Conservation (phyloP, 2,888 invertebrate species). For the Eumerus sabulonum region DNA sequence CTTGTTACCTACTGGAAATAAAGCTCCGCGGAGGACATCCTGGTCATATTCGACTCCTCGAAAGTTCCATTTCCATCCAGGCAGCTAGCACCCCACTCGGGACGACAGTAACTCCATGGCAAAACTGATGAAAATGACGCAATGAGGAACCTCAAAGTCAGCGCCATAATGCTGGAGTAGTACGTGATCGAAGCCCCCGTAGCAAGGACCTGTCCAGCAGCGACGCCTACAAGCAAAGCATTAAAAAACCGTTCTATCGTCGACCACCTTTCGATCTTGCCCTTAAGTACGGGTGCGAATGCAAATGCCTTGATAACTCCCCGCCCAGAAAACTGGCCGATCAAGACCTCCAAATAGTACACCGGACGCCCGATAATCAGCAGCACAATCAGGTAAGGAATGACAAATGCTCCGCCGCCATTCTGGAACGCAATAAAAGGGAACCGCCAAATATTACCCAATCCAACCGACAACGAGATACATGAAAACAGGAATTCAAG, state of each 20-base stretch:
- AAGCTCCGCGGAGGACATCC: slow-evolving; percentile 77
- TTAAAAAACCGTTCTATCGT: background rate
- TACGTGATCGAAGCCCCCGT: slow-evolving; percentile 82
- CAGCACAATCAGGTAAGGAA: slow-evolving; percentile 86
- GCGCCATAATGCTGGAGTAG: slow-evolving; percentile 84
- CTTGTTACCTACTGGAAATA: slow-evolving; percentile 78
- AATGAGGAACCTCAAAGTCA: slow-evolving; percentile 83
- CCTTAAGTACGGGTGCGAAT: slow-evolving; percentile 86
- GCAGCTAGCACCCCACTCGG: slow-evolving; percentile 80
- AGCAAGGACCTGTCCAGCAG: slow-evolving; percentile 81
- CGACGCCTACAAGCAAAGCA: slow-evolving; percentile 79
- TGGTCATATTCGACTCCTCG: slow-evolving; percentile 52
- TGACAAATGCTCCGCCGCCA: slow-evolving; percentile 87
- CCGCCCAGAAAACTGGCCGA: slow-evolving; percentile 90
- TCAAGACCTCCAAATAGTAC: slow-evolving; percentile 89
- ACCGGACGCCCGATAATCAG: slow-evolving; percentile 80
- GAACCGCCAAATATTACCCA: slow-evolving; percentile 87
- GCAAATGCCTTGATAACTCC: slow-evolving; percentile 86
- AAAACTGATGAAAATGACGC: slow-evolving; percentile 82
- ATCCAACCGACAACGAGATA: slow-evolving; percentile 86
- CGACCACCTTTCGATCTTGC: slow-evolving; percentile 77
- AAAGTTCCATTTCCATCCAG: slow-evolving; percentile 69
- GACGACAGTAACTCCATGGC: slow-evolving; percentile 83
- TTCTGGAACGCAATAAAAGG: slow-evolving; percentile 85
- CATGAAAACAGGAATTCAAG: slow-evolving; percentile 87